Evolutionary conservation across 2,888 invertebrate species (phyloP), one percentile per base, ranked within the genome.

Genomic region (Hydrotaea diabolus): DNA sequence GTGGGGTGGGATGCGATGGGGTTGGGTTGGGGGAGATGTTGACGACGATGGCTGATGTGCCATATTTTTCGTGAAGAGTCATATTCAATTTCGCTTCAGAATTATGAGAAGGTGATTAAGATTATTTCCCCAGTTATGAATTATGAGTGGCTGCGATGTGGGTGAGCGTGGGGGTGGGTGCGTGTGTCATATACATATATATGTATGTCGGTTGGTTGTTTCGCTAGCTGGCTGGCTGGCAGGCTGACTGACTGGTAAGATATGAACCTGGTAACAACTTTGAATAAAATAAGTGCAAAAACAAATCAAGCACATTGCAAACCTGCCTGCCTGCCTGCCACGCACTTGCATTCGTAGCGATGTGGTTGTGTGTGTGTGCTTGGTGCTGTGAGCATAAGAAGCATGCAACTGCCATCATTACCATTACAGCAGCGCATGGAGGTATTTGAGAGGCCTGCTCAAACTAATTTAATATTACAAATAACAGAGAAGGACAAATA

Each of bases 291-390:
- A 43, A 69, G 69, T 69, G 69, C 46, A 62, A 85, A 85, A 85
- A 82, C 62, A 69, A 80, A 82, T 85, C 85, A 79, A 85, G 85
- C 79, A 79, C 66, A 74, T 82, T 78, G 49, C 76, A 39, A n/a
- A 62, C 31, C 66, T 66, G 66, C 26, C 26, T 59, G 69, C 46
- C 69, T n/a, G n/a, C n/a, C n/a, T n/a, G n/a, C 46, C 21, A 69
- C 23, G 36, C 31, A 31, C 62, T 21, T 15, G 7, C 59, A 59
- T 7, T 3, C n/a, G 43, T 66, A 2, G 31, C 2, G 3, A 31
- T 31, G 21, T 43, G 43, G 19, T 39, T 13, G 31, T 31, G 31
- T 31, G n/a, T n/a, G 21, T 17, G 43, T 21, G 43, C 57, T n/a
- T n/a, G 57, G 59, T 11, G 49, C 36, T n/a, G n/a, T n/a, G 3